Evolutionary conservation across 2,888 invertebrate genomes (phyloP), one percentile per base, ranked within the genome.

Genomic region (Exephanes ischioxanthus): DNA sequence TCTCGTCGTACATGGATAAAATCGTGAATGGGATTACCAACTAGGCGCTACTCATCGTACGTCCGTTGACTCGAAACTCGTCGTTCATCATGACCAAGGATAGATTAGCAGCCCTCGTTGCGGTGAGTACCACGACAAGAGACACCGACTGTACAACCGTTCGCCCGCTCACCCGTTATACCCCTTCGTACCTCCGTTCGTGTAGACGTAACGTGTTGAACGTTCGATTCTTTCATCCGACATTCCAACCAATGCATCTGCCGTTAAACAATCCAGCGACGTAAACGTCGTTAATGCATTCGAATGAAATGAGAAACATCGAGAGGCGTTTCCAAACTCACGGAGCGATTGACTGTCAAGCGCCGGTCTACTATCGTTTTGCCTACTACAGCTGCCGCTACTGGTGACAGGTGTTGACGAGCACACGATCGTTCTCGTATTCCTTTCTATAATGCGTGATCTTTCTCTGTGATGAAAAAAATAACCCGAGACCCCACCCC

Each of bases 91-190:
- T 98, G 98, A 98, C 98, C 95, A 98, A 98, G 97, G 98, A 98
- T 96, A 98, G 98, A 97, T 97, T 98, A 96, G 98, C 98, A 96
- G 98, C 98, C 95, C 96, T 98, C 94, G 98, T 98, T 96, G 98
- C 98, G 96, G 98, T 97, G 95, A 96, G 97, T 93, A 89, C 84
- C 26, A 81, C 86, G 67, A 26, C 86, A 82, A 86, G 75, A 80
- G 68, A 78, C 78, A 41, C 55, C 37, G 30, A 19, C 37, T n/a
- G 26, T 33, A 30, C 63, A 22, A 58, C 75, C 61, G 26, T 79
- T 77, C 67, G 63, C 67, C 51, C 58, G 53, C 41, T 51, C 30
- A 51, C 45, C 37, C 45, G n/a, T 19, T 16, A 37, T 14, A 41
- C 41, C 78, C 58, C 53, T 37, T 66, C 51, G 51, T 33, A 41